These are phyloP conservation scores for Sebastolobus alascanus DNA, from an alignment of 2,797 vertebrate genomes.

Conservation along the genomic window DNA sequence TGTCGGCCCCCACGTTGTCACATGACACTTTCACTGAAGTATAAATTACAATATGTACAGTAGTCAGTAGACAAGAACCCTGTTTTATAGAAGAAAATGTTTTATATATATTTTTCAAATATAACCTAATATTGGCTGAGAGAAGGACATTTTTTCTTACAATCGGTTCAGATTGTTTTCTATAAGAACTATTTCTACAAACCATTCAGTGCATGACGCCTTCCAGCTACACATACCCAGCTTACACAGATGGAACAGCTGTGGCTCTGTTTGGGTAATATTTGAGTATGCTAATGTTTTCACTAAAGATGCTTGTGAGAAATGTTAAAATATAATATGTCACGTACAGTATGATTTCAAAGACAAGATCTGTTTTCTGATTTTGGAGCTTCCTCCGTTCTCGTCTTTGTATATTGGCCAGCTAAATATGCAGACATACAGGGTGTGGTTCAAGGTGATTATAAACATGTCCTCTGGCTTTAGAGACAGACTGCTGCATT, in stretches of 20 bases:
- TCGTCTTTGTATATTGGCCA: neutral
- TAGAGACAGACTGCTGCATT: neutral
- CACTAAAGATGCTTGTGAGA: constrained; percentile 3
- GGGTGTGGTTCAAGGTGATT: neutral
- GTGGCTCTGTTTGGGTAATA: constrained; percentile 9
- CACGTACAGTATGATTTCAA: neutral
- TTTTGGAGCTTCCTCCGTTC: constrained; percentile 1
- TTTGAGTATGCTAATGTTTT: constrained; percentile 36
- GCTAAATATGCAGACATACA: neutral
- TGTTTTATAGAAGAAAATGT: neutral
- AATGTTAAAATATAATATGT: constrained; percentile 1
- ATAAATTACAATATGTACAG: neutral
- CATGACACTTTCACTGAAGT: neutral
- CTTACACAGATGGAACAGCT: constrained; percentile 24
- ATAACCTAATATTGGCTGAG: neutral
- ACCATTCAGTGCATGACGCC: neutral
- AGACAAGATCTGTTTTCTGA: constrained; percentile 2
- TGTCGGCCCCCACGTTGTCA: neutral
- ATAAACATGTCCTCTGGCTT: neutral
- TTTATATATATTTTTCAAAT: neutral
- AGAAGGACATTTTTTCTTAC: neutral
- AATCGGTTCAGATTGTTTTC: neutral
- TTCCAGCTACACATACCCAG: neutral
- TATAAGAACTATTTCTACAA: neutral
- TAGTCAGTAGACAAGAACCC: neutral